These are phyloP conservation scores for Spilarctia lutea DNA, from an alignment of 2,888 invertebrate species.

Conservation along the genomic window DNA sequence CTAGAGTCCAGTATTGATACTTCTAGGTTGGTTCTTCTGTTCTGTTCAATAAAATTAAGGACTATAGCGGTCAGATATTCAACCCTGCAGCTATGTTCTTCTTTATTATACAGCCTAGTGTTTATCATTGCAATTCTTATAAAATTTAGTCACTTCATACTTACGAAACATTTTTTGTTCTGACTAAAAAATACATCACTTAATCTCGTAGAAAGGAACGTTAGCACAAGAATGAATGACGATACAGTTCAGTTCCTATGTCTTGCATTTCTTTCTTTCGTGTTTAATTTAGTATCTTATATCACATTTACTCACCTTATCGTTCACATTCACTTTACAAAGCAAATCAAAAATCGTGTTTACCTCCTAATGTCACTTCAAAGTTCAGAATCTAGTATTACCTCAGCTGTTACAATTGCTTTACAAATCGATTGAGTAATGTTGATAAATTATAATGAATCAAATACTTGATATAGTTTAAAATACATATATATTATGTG, in stretches of 20 bases:
- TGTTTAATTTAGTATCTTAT: not conserved
- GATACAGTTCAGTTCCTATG: too few relatives aligned
- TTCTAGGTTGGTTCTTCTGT: too few relatives aligned
- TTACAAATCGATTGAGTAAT: not conserved
- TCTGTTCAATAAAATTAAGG: too few relatives aligned
- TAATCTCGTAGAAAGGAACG: slow-evolving; percentile 8
- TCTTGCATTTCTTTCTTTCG: slow-evolving; percentile 1
- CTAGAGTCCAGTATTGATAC: too few relatives aligned
- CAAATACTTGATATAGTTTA: not conserved
- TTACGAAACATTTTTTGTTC: too few relatives aligned
- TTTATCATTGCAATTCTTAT: too few relatives aligned
- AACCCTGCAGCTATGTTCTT: too few relatives aligned
- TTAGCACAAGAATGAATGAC: not conserved
- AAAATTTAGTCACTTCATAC: too few relatives aligned
- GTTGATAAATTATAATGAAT: too few relatives aligned
- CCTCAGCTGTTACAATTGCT: not conserved
- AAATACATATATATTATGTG: not conserved
- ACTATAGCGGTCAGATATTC: too few relatives aligned
- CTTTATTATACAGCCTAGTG: too few relatives aligned
- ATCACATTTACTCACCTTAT: not conserved
- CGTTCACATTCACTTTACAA: not conserved
- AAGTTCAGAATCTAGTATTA: not conserved
- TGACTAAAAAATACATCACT: not conserved
- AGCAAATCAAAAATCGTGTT: slow-evolving; percentile 3
- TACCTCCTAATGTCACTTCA: not conserved